Base-by-base conservation (phyloP, 2,797 vertebrate species). In the Intellagama lesueurii region DNA sequence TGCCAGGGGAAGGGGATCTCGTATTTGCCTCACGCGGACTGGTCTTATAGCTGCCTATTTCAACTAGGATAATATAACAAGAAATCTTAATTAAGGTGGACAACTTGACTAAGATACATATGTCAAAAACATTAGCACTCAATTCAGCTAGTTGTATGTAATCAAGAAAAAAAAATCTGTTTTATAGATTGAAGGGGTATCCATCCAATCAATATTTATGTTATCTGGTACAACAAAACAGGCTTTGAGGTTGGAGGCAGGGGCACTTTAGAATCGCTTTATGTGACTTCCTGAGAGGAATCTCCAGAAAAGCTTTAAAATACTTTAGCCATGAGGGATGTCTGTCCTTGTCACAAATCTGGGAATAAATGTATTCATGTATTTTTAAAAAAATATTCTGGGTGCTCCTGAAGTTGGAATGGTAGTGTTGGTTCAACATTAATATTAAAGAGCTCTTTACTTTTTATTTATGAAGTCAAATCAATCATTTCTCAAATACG, bases 381-480 rank as follows among this genome's bases (percentile, higher is more conserved):
- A 87, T 83, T 90, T 64, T 64, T 24, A 4, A 64, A 64, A 64
- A 64, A 56, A 56, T 56, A 56, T 7, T 56, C 19, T 64, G 14
- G 60, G 16, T 64, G 60, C 19, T 64, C 60, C 60, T 19, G 60
- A 19, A 22, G 60, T 64, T 17, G 60, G 60, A 94, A 90, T 68
- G 83, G 84, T 87, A 89, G 72, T 88, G 88, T 77, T 92, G 83
- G 92, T 95, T 95, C 95, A 90, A 92, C 93, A 96, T 95, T 95
- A 95, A 96, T 91, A 89, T 81, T 92, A 84, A 60, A 89, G 44
- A 87, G 75, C 79, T 5, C 7, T 86, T n/a, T 86, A 68, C 64
- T 82, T 64, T 88, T 91, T 75, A 80, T 85, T 70, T 90, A 86
- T 70, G 88, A 95, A 60, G 70, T 88, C 88, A 91, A 80, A 90